Evolutionary conservation across 2,888 invertebrate species (phyloP).

Genomic region (Mesoligia furuncula): DNA sequence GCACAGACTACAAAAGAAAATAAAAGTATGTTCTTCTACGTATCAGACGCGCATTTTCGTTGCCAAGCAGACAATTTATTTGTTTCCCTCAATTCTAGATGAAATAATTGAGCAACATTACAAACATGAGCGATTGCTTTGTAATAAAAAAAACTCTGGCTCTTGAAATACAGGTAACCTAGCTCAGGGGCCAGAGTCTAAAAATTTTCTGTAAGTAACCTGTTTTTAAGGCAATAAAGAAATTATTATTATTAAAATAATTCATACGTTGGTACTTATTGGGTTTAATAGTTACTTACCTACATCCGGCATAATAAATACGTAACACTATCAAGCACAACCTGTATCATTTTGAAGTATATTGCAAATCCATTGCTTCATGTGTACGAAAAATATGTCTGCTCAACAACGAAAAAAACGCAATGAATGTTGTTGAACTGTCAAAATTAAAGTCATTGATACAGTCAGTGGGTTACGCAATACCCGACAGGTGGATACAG

Average conservation of each 20-base stretch:
- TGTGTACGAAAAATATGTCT: too few species aligned
- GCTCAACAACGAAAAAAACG: too few species aligned
- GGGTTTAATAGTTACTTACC: neutral
- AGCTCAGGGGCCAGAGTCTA: too few species aligned
- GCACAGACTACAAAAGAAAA: constrained; percentile 35
- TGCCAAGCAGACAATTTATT: constrained; percentile 1
- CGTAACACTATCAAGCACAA: neutral
- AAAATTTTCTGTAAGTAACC: too few species aligned
- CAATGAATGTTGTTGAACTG: too few species aligned
- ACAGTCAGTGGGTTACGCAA: too few species aligned
- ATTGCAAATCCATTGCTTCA: neutral
- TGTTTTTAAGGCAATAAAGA: too few species aligned
- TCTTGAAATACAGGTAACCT: too few species aligned
- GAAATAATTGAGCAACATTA: neutral
- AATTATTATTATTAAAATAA: too few species aligned
- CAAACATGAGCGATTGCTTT: constrained; percentile 2
- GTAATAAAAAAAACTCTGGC: too few species aligned
- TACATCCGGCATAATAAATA: neutral
- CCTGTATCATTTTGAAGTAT: neutral
- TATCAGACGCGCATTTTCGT: constrained; percentile 5
- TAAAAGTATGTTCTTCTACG: constrained; percentile 4
- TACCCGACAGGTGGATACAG: too few species aligned
- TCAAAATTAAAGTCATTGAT: too few species aligned
- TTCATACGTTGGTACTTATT: neutral
- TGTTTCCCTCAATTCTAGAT: neutral